phyloP scores from a whole-genome alignment of 2,888 invertebrate genomes.

The Herminia tarsipennalis region DNA sequence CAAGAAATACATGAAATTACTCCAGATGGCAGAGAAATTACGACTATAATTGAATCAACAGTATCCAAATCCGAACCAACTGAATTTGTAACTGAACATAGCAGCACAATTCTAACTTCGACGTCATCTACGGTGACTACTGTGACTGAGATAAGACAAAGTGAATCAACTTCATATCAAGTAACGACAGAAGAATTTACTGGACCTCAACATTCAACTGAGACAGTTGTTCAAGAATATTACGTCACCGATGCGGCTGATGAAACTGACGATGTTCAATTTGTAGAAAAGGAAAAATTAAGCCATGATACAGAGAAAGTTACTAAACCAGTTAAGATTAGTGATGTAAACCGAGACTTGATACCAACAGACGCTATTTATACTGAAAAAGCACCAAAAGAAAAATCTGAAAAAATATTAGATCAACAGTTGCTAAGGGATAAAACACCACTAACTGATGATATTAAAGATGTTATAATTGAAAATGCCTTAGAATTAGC shows the following conservation, averaged over 20 bases:
- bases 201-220: constrained; percentile 40
- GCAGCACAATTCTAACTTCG: constrained; percentile 60
- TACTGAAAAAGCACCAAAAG: background rate
- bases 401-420: constrained; percentile 5
- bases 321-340: constrained; percentile 2
- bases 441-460: background rate
- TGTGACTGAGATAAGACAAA: constrained; percentile 62
- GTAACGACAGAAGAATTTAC: constrained; percentile 55
- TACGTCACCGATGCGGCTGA: constrained; percentile 53
- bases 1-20: constrained; percentile 46
- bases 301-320: constrained; percentile 14
- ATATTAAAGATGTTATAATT: background rate
- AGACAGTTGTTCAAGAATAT: constrained; percentile 47
- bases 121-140: constrained; percentile 68
- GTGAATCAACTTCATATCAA: constrained; percentile 65
- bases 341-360: constrained; percentile 4
- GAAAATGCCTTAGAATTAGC: constrained; percentile 84
- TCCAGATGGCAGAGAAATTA: constrained; percentile 56
- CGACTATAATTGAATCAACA: constrained; percentile 56
- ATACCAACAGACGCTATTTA: constrained; percentile 3
- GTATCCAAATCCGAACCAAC: constrained; percentile 59
- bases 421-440: constrained; percentile 8
- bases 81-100: constrained; percentile 62
- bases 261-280: constrained; percentile 46
- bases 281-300: constrained; percentile 8